Percentiles rank a stretch among this genome's conserved stretches.
Conservation (phyloP, 2,888 invertebrate genomes). For the Dolichomitus sp. region DNA sequence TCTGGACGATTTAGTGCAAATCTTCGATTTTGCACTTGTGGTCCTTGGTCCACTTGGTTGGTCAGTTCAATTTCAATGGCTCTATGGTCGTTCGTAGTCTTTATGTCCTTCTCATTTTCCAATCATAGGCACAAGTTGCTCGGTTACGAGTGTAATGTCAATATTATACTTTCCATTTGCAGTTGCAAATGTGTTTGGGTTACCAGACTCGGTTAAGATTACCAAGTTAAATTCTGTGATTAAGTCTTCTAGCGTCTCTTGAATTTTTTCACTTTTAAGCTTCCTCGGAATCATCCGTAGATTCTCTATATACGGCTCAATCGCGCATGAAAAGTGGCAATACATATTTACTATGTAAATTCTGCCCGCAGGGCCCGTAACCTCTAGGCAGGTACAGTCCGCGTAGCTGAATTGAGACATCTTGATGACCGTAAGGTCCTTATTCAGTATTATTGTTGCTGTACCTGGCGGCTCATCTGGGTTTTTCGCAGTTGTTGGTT, state of each 20-base stretch:
- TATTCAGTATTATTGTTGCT: background rate
- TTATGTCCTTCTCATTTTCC: background rate
- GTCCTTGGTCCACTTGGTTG: too few relatives aligned
- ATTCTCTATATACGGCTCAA: background rate
- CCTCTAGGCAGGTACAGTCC: background rate
- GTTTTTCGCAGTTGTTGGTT: background rate
- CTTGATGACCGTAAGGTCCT: background rate
- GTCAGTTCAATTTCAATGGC: background rate
- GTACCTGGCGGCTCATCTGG: background rate
- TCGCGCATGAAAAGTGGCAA: background rate
- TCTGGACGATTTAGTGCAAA: background rate
- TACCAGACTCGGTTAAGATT: background rate
- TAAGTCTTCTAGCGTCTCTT: constrained; percentile 11
- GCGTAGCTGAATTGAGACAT: background rate
- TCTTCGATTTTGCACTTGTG: background rate
- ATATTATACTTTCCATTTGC: constrained; percentile 25
- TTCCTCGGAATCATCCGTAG: background rate
- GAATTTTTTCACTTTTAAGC: background rate
- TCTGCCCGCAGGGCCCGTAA: background rate
- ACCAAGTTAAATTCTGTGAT: background rate
- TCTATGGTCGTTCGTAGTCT: constrained; percentile 7
- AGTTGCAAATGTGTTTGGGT: constrained; percentile 1
- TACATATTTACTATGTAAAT: constrained; percentile 1
- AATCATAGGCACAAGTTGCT: background rate
- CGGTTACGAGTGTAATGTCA: constrained; percentile 23